Base-by-base conservation (phyloP, 2,888 invertebrate species). In the Lapara coniferarum region DNA sequence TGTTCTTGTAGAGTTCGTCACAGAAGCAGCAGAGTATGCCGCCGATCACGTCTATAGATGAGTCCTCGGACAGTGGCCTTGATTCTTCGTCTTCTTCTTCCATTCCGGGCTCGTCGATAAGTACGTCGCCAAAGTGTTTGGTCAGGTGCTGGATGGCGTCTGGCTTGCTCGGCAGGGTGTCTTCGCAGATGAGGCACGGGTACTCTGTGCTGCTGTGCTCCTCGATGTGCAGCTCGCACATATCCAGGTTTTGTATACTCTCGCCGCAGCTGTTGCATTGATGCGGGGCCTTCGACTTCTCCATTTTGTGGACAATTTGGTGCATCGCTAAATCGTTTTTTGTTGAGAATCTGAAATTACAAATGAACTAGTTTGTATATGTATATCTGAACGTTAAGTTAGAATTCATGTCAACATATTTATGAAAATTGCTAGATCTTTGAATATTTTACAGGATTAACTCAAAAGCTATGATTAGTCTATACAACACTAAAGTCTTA, bases 21-120 rank as follows among this genome's bases (percentile, higher is more conserved):
- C 95, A 95, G 82, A 92, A 89, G 73, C 89, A 88, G 80, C 95
- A 95, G 71, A 93, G 90, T 13, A 95, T 94, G 5, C 92, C 92
- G 66, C 91, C 90, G 0, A 90, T 75, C 44, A 87, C 80, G 66
- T 89, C 88, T 25, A 91, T 82, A 3, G 94, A 92, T 73, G 91
- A 91, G 67, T 94, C 92, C 66, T 93, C 89, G n/a, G 71, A 86
- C 80, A 75, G 71, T 44, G 69, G 71, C 84, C 72, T 73, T 71
- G 74, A 49, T 16, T 74, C 71, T 10, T 72, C 67, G 2, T 74
- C 71, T 10, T 72, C 67, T 3, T 69, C 69, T 52, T 78, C 66
- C 37, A 37, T 37, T 19, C 78, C 73, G 0, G 78, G 73, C 19
- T 77, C 73, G 12, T 77, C 73, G 12, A 73, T 79, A 70, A 79